Base-by-base conservation (phyloP, 2,113 vertebrate species). In the Upupa epops region DNA sequence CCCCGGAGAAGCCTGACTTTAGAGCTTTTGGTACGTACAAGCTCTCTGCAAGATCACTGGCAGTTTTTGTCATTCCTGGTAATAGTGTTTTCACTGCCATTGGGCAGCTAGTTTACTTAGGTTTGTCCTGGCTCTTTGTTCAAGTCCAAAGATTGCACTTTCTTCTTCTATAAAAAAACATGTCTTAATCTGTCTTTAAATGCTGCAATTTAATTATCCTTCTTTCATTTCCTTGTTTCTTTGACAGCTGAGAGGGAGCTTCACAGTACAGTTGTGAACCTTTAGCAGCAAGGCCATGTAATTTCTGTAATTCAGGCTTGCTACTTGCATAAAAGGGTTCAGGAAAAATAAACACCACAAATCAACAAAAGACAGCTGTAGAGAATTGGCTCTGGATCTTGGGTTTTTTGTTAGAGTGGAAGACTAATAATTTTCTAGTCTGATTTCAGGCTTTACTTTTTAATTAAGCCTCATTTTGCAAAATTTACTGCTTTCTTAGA, bases 11-110 rank as follows among this genome's bases (percentile, higher is more conserved):
- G 42, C 25, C 21, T 51, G 22, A 8, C 14, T 0, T 0, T 48
- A 21, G 54, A 49, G 32, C 36, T 58, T 6, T 29, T 0, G 1
- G 3, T 25, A 12, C 77, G 29, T 22, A 13, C 36, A 42, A 7
- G 0, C 16, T 45, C 8, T 80, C 24, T 58, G 29, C 0, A 1
- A 65, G 25, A 58, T 31, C 19, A 9, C 4, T 2, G 2, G 3
- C 22, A 54, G 17, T 10, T 81, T 81, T 71, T 46, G 9, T 63
- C 3, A 1, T 52, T 84, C 17, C 16, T 55, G 15, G 28, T 16
- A 31, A 25, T 56, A 63, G 34, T 86, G 17, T 8, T 54, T 59
- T 73, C 2, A 3, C 8, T 73, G 45, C 16, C 1, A 1, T 48
- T 69, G 55, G 29, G 17, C 31, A 78, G 48, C 17, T 3, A 0